These are phyloP conservation scores for Hermatobates lingyangjiaoensis DNA, from an alignment of 1,140 invertebrate genomes.

Conservation along the genomic window DNA sequence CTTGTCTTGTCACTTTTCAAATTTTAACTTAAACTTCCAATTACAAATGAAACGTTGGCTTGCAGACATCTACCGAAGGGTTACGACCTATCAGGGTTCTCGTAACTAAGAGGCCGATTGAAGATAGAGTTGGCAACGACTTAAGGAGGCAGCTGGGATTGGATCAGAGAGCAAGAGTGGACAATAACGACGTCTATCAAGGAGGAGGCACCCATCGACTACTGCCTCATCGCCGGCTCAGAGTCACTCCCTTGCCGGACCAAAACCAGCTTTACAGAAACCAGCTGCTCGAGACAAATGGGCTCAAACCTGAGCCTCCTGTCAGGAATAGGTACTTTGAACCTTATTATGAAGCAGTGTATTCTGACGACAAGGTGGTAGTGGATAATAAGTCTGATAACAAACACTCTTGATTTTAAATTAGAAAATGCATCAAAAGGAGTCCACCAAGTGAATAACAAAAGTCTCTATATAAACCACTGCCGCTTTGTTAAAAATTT, in stretches of 20 bases:
- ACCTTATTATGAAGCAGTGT: too few relatives aligned
- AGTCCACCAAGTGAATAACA: too few relatives aligned
- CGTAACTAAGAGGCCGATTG: slow-evolving; percentile 26
- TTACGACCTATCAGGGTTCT: slow-evolving; percentile 22
- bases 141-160: slow-evolving; percentile 39
- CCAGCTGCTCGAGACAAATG: slow-evolving; percentile 8
- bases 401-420: too few relatives aligned
- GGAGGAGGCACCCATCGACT: slow-evolving; percentile 21
- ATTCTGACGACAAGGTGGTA: too few relatives aligned
- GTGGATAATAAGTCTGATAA: too few relatives aligned
- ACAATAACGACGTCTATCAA: slow-evolving; percentile 23
- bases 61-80: slow-evolving; percentile 22
- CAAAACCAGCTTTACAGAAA: slow-evolving; percentile 11
- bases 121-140: slow-evolving; percentile 28
- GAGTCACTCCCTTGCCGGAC: slow-evolving; percentile 13
- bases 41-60: slow-evolving; percentile 27
- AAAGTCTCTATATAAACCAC: too few relatives aligned
- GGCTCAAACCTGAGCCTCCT: slow-evolving; percentile 11
- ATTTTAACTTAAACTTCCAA: slow-evolving; percentile 4
- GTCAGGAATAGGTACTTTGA: too few relatives aligned
- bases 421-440: too few relatives aligned
- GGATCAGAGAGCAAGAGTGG: too few relatives aligned
- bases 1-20: background rate
- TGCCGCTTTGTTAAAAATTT: too few relatives aligned
- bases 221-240: slow-evolving; percentile 28